Evolutionary conservation across 2,113 vertebrate species (phyloP).

Genomic region (Sinocyclocheilus anophthalmus): DNA sequence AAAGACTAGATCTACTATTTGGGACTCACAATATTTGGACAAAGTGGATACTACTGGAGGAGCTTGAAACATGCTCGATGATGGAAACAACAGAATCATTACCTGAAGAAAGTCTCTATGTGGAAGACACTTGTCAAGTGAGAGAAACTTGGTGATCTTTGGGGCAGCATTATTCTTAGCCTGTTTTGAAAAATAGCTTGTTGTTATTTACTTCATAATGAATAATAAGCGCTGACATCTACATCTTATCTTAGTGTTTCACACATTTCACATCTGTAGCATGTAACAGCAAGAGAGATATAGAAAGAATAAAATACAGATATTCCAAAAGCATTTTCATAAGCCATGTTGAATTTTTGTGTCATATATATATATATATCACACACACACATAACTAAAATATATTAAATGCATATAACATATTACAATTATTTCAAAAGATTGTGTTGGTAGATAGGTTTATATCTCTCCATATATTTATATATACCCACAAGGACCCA

Average conservation of each 20-base stretch:
- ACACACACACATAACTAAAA: too few relatives aligned
- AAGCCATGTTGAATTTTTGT: too few relatives aligned
- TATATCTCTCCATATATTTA: too few relatives aligned
- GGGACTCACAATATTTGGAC: neutral
- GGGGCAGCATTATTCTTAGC: constrained; percentile 76
- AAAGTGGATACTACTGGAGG: neutral
- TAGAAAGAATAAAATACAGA: too few relatives aligned
- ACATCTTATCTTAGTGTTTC: too few relatives aligned
- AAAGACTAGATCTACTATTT: neutral
- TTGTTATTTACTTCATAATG: neutral
- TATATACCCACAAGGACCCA: constrained; percentile 52
- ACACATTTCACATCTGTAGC: too few relatives aligned
- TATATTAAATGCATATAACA: too few relatives aligned
- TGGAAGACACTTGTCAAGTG: constrained; percentile 96
- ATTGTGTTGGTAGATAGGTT: too few relatives aligned
- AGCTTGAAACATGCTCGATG: neutral
- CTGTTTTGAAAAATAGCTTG: constrained; percentile 53
- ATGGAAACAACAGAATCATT: constrained; percentile 37
- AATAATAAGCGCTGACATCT: neutral
- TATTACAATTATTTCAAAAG: too few relatives aligned
- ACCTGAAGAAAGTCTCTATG: constrained; percentile 96
- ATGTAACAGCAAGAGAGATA: too few relatives aligned
- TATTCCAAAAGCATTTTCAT: too few relatives aligned
- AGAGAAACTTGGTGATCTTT: constrained; percentile 92
- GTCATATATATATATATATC: too few relatives aligned